Percentiles rank a stretch among this genome's conserved stretches.
Evolutionary conservation across 2,888 invertebrate species (phyloP).

Genomic region (Meteorus colon): DNA sequence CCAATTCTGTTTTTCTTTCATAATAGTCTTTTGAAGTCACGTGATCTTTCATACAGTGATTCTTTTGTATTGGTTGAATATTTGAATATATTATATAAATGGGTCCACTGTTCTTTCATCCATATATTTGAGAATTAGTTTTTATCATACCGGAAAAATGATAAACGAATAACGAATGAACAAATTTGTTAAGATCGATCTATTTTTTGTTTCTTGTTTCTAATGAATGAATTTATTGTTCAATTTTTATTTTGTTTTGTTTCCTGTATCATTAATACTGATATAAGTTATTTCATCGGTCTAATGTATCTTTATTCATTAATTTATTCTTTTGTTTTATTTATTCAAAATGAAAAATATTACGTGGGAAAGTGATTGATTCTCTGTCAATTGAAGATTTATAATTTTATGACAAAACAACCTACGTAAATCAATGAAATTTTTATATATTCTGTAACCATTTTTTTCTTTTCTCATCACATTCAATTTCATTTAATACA

Average conservation of each 20-base stretch:
- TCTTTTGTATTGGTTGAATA: not conserved
- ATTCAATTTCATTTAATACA: not conserved
- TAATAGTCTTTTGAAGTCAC: not conserved
- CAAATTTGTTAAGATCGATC: too few relatives aligned
- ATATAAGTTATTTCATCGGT: not conserved
- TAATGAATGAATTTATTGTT: not conserved
- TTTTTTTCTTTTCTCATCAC: too few relatives aligned
- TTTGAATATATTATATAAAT: not conserved
- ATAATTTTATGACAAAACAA: not conserved
- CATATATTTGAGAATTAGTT: not conserved
- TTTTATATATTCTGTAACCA: not conserved
- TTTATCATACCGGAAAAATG: constrained; percentile 7
- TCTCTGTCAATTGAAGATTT: not conserved
- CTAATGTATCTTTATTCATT: not conserved
- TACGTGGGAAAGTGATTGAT: not conserved
- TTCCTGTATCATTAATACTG: not conserved
- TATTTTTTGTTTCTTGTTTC: not conserved
- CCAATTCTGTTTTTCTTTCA: not conserved
- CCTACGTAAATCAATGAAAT: not conserved
- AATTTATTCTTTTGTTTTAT: not conserved
- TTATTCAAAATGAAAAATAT: not conserved
- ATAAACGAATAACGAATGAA: not conserved
- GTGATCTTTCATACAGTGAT: not conserved
- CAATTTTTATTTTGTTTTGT: not conserved
- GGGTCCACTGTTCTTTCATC: not conserved